Evolutionary conservation across 2,797 vertebrate genomes (phyloP).

Genomic region (Gouania willdenowi): DNA sequence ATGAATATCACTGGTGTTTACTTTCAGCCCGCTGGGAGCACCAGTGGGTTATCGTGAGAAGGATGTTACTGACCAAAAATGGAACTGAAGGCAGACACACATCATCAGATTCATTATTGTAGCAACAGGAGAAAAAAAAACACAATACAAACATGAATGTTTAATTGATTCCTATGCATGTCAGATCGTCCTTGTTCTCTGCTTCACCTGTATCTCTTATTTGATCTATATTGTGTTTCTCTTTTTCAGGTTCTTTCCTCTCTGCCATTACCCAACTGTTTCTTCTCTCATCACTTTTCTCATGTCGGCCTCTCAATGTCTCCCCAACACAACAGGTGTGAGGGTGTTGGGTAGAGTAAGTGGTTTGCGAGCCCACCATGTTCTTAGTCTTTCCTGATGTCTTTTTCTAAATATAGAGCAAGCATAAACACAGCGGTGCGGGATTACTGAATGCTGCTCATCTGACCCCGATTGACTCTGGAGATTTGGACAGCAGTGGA

Average conservation of each 20-base stretch:
- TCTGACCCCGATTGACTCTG: slow-evolving; percentile 15
- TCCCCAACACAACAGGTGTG: slow-evolving; percentile 66
- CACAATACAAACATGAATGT: too few relatives aligned
- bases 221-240: background rate
- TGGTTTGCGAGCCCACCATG: slow-evolving; percentile 35
- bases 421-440: slow-evolving; percentile 9
- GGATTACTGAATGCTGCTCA: slow-evolving; percentile 28
- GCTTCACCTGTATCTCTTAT: too few relatives aligned
- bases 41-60: slow-evolving; percentile 20
- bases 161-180: too few relatives aligned
- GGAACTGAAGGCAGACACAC: slow-evolving; percentile 42
- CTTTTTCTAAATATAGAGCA: slow-evolving; percentile 56
- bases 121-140: too few relatives aligned
- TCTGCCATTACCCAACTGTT: background rate
- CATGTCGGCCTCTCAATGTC: slow-evolving; percentile 22
- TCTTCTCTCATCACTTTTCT: slow-evolving; percentile 45
- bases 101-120: slow-evolving; percentile 1
- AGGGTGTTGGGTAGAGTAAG: slow-evolving; percentile 33
- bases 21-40: slow-evolving; percentile 40
- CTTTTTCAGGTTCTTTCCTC: background rate
- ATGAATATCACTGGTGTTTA: slow-evolving; percentile 51
- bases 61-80: slow-evolving; percentile 73
- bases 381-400: slow-evolving; percentile 33
- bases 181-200: too few relatives aligned
- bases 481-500: slow-evolving; percentile 2